A percentile compares a stretch with the other conserved stretches of the same genome.
Conservation (phyloP, 2,888 invertebrate genomes). For the Aspidiotus rigidus region DNA sequence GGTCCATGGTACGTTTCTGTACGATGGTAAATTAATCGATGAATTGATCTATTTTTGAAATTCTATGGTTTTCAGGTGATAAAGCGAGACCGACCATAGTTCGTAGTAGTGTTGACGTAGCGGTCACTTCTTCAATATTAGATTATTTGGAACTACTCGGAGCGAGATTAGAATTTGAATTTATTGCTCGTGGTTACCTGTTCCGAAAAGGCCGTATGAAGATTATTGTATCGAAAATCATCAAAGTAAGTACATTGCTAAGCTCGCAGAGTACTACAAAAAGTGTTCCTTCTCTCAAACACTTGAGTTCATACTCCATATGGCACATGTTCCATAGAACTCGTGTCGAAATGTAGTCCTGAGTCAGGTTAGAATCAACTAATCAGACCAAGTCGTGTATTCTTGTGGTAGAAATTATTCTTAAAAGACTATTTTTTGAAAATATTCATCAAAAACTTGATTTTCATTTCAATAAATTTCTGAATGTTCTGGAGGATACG, state of each 20-base stretch:
- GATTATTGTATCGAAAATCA: slow-evolving; percentile 88
- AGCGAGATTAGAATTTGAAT: slow-evolving; percentile 85
- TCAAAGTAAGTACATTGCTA: not conserved
- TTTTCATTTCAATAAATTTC: too few species aligned
- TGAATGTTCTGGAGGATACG: too few species aligned
- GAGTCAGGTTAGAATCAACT: too few species aligned
- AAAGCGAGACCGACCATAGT: slow-evolving; percentile 82
- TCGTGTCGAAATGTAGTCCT: too few species aligned
- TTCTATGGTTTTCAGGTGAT: slow-evolving; percentile 37
- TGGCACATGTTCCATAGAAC: not conserved
- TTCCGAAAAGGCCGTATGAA: slow-evolving; percentile 96
- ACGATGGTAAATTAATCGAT: not conserved
- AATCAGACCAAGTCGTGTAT: too few species aligned
- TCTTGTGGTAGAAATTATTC: not conserved
- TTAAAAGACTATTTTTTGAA: too few species aligned
- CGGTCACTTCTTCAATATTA: slow-evolving; percentile 77
- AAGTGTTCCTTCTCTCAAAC: not conserved
- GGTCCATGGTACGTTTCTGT: too few species aligned
- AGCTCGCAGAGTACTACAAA: not conserved
- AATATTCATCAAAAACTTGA: too few species aligned
- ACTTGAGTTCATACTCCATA: not conserved
- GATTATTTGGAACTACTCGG: slow-evolving; percentile 89
- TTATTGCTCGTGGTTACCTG: slow-evolving; percentile 85
- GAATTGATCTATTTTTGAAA: not conserved
- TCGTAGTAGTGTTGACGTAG: slow-evolving; percentile 84